Evolutionary conservation across 2,113 vertebrate genomes (phyloP).

Genomic region (Chamaetylas fuelleborni): DNA sequence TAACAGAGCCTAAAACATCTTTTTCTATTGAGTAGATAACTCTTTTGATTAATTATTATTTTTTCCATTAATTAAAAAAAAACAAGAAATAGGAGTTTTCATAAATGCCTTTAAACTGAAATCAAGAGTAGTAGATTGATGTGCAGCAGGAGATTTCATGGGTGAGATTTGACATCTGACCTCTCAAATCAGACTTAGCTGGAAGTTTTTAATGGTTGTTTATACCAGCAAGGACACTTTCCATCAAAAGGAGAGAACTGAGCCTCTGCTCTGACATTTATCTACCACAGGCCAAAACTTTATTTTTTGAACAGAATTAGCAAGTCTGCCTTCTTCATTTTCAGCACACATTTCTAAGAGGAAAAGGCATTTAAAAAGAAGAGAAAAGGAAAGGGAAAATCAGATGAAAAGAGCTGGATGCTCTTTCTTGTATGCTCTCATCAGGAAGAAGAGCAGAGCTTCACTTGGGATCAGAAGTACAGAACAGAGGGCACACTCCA

Average conservation of each 20-base stretch:
- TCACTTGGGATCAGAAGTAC: background rate
- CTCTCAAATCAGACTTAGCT: constrained; percentile 4
- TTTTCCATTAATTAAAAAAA: background rate
- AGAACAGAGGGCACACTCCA: background rate
- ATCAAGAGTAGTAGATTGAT: constrained; percentile 32
- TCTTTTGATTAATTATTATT: background rate
- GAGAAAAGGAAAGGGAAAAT: background rate
- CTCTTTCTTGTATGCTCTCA: background rate
- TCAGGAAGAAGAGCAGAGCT: background rate
- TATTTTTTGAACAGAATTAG: background rate
- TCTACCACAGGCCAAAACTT: background rate
- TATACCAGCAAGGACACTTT: background rate
- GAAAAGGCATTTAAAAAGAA: background rate
- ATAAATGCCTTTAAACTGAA: constrained; percentile 38
- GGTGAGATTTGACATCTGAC: constrained; percentile 40
- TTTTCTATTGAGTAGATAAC: background rate
- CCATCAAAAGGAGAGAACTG: background rate
- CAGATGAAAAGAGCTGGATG: background rate
- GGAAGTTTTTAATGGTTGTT: constrained; percentile 21
- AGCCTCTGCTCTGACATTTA: background rate
- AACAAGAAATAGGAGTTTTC: background rate
- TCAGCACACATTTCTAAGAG: background rate
- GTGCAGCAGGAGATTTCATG: constrained; percentile 8
- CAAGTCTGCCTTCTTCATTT: background rate
- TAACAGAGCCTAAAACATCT: background rate